A percentile compares a stretch with the other conserved stretches of the same genome.
Evolutionary conservation across 2,797 vertebrate species (phyloP).

Genomic region (Diplodus sargus): DNA sequence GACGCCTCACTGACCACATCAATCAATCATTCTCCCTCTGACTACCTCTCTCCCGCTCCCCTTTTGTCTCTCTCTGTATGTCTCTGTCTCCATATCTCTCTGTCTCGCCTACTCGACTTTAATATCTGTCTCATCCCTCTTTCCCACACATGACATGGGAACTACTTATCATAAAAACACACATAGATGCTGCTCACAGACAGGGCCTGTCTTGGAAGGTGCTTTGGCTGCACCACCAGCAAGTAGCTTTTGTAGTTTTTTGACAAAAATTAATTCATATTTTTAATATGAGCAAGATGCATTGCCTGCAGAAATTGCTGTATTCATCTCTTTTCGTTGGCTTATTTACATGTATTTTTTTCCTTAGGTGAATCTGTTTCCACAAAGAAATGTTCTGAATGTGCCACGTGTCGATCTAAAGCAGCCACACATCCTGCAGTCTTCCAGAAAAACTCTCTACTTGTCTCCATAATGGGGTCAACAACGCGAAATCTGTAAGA

Average conservation of each 20-base stretch:
- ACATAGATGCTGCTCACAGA: constrained; percentile 28
- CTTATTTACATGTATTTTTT: not conserved
- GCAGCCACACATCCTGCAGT: not conserved
- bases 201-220: not conserved
- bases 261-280: not conserved
- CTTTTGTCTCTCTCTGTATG: constrained; percentile 75
- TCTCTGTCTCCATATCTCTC: constrained; percentile 75
- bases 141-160: constrained; percentile 78
- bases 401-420: constrained; percentile 35
- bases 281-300: not conserved
- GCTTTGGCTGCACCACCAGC: not conserved
- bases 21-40: constrained; percentile 81
- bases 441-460: constrained; percentile 30
- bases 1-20: constrained; percentile 85
- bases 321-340: not conserved
- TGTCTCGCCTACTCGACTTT: constrained; percentile 74
- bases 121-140: constrained; percentile 69
- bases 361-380: not conserved
- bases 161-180: constrained; percentile 62
- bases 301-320: not conserved
- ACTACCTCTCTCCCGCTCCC: constrained; percentile 68
- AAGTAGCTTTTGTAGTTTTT: not conserved
- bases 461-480: constrained; percentile 59
- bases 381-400: not conserved
- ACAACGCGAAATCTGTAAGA: constrained; percentile 43